Base-by-base conservation (phyloP, 2,888 invertebrate genomes). In the Gastracanthus pulcherrimus region DNA sequence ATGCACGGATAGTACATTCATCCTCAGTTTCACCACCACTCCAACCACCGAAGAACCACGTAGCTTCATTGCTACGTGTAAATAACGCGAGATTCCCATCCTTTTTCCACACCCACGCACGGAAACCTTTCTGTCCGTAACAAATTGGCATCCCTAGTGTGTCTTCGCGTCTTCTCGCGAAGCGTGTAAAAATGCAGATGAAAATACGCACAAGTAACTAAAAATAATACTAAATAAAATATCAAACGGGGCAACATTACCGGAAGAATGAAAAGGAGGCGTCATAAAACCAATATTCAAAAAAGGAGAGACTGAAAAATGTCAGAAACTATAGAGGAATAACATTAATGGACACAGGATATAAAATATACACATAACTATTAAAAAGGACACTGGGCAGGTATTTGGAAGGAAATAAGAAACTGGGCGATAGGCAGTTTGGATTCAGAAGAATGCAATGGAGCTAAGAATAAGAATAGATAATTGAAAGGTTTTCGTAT, bases 301-400 rank as follows among this genome's bases (percentile, higher is more conserved):
- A 13, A 69, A 66, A 36, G 38, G 66, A 36, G n/a, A 3, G 9
- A 36, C 4, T n/a, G 11, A 36, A 34, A 6, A 11, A 45, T 5
- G 69, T 23, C 4, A 19, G 26, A 45, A 69, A 69, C 23, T 69
- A 69, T 69, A 45, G 69, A 45, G 69, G 69, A 6, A 26, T 69
- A n/a, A 45, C 69, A 48, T 26, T 19, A 9, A 69, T 48, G 29
- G 48, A 45, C 29, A 16, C 69, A 45, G 69, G 69, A n/a, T 45
- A 48, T 26, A 69, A 45, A 45, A 26, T 69, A 19, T 69, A 69
- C 26, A n/a, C 69, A 26, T 45, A 48, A 19, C 41, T 69, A 19
- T 45, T 45, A 29, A 69, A n/a, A 69, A 23, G 6, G 26, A 69
- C 26, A 31, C 26, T 69, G 26, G 41, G n/a, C 6, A 45, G 11